phyloP scores from a whole-genome alignment of 53 echinoderm and acorn worm species.

The Henricia sp. region DNA sequence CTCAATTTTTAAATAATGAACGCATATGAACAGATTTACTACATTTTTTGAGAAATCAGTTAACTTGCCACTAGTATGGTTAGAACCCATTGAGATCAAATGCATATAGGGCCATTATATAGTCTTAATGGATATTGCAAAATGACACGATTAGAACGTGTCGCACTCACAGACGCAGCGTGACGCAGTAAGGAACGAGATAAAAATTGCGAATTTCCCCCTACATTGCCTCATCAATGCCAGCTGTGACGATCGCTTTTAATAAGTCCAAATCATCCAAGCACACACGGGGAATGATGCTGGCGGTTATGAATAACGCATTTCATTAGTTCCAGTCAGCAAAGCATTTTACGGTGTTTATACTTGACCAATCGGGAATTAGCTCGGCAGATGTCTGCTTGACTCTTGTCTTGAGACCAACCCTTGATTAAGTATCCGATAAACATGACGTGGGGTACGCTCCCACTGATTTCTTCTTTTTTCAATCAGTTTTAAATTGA shows the following conservation, averaged over 20 bases:
- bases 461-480: not conserved
- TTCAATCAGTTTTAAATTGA: not conserved
- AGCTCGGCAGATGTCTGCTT: conserved; percentile 57
- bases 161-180: not conserved
- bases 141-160: no score
- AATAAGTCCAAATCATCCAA: conserved; percentile 60
- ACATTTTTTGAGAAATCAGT: no score
- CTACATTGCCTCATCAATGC: conserved; percentile 30
- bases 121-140: no score
- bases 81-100: no score
- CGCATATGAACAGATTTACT: no score
- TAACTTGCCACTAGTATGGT: no score
- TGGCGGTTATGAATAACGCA: conserved; percentile 63
- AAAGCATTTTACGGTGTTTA: conserved; percentile 52
- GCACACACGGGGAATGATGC: conserved; percentile 48
- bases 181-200: conserved; percentile 11
- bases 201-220: not conserved
- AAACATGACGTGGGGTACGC: not conserved
- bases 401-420: conserved; percentile 38
- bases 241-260: conserved; percentile 38
- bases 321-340: conserved; percentile 60
- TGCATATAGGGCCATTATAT: no score
- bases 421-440: conserved; percentile 58
- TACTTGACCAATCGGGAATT: conserved; percentile 61
- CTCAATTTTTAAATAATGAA: no score